These are phyloP conservation scores for Boleophthalmus pectinirostris DNA, from an alignment of 2,113 vertebrate species.

Conservation along the genomic window DNA sequence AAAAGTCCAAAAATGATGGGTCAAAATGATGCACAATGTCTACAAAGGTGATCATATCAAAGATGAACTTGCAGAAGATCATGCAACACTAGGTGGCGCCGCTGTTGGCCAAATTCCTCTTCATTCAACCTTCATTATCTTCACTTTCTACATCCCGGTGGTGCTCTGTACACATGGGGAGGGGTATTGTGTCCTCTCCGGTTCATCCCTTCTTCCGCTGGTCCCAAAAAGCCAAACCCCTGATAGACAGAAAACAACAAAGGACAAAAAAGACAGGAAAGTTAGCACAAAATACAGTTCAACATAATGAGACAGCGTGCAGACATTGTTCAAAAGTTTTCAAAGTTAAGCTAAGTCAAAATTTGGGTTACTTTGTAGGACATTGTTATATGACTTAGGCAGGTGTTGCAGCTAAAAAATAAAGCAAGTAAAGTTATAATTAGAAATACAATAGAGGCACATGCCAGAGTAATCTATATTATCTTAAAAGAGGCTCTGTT, in stretches of 20 bases:
- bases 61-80: slow-evolving; percentile 68
- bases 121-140: slow-evolving; percentile 52
- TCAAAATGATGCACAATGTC: slow-evolving; percentile 56
- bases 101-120: slow-evolving; percentile 58
- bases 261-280: slow-evolving; percentile 18
- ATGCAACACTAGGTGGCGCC: slow-evolving; percentile 71
- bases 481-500: neutral
- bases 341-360: slow-evolving; percentile 30
- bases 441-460: neutral
- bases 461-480: neutral
- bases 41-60: slow-evolving; percentile 57
- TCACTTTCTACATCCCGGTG: slow-evolving; percentile 61
- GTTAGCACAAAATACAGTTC: slow-evolving; percentile 29
- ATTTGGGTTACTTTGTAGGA: slow-evolving; percentile 25
- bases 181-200: slow-evolving; percentile 33
- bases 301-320: slow-evolving; percentile 6
- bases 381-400: slow-evolving; percentile 12
- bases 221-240: slow-evolving; percentile 45
- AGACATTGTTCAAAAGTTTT: slow-evolving; percentile 18
- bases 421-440: neutral
- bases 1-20: slow-evolving; percentile 56
- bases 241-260: slow-evolving; percentile 56
- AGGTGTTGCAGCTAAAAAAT: slow-evolving; percentile 9
- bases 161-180: slow-evolving; percentile 56
- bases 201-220: slow-evolving; percentile 35